These are phyloP conservation scores for Rallus limicola DNA, from an alignment of 2,113 vertebrate species.

Conservation along the genomic window DNA sequence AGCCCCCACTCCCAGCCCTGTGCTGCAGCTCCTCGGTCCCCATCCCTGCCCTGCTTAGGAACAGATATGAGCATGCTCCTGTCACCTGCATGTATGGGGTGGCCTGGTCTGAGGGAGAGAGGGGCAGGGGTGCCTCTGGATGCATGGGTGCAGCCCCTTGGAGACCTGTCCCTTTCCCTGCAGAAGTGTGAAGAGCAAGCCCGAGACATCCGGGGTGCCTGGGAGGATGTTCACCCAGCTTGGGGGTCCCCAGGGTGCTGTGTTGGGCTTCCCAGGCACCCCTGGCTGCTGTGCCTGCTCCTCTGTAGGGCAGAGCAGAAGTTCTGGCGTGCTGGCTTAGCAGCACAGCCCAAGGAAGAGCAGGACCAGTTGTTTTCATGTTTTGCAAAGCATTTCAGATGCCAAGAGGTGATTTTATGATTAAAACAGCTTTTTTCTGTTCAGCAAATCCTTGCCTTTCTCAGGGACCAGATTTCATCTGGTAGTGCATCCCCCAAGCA, in stretches of 20 bases:
- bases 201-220: background rate
- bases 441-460: background rate
- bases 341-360: background rate
- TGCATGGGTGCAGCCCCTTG: background rate
- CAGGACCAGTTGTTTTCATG: background rate
- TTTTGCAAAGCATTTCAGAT: background rate
- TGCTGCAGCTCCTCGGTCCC: background rate
- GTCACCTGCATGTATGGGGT: background rate
- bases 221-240: background rate
- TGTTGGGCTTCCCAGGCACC: rapidly evolving
- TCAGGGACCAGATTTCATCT: background rate
- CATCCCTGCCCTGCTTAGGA: rapidly evolving
- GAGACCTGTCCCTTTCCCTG: background rate
- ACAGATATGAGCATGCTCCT: background rate
- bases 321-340: rapidly evolving
- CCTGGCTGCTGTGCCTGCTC: rapidly evolving
- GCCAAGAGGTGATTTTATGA: background rate
- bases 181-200: background rate
- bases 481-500: background rate
- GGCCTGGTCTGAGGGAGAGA: background rate
- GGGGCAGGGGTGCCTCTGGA: background rate
- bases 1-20: rapidly evolving
- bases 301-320: background rate
- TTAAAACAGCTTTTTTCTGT: background rate
- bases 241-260: background rate